Base-by-base conservation (phyloP, 2,888 invertebrate genomes). In the Acronicta alni region DNA sequence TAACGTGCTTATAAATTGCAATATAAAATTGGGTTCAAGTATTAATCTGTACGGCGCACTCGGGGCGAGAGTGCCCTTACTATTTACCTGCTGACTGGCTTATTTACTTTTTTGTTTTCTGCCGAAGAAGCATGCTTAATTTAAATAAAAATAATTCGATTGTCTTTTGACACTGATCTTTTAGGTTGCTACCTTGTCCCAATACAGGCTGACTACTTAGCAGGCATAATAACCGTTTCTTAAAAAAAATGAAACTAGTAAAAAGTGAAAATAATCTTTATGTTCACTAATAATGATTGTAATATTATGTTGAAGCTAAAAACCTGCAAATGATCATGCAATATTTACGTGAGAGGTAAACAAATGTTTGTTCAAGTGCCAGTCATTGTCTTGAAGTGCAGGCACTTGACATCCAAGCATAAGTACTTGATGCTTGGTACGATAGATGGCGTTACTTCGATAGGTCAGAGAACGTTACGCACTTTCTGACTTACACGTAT, bases 281-380 rank as follows among this genome's bases (percentile, higher is more conserved):
- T 30, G 2, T 12, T 12, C 12, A 30, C 3, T 12, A 4, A 12
- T 3, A 3, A 20, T 12, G 2, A 30, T 12, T n/a, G 14, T 35
- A n/a, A n/a, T n/a, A n/a, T n/a, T n/a, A n/a, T n/a, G n/a, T n/a
- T n/a, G n/a, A n/a, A 3, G 9, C 10, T 14, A 38, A 23, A 38
- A 41, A 44, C 32, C 47, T 41, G 47, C 23, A 17, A 37, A 20
- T 49, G 32, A 58, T 37, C 41, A 18, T 48, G 30, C 38, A 55
- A 47, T 64, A 42, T 65, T 47, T 32, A 55, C 38, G 6, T 45
- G 9, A 39, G 15, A 38, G 26, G 39, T 6, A 43, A 15, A 52
- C 35, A 43, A 45, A 52, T 58, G 44, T 64, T 64, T 67, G 47
- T 35, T 12, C 67, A 70, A 70, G 58, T 64, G 51, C 41, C 58